Evolutionary conservation across 2,113 vertebrate genomes (phyloP).

Genomic region (Dinomys branickii): DNA sequence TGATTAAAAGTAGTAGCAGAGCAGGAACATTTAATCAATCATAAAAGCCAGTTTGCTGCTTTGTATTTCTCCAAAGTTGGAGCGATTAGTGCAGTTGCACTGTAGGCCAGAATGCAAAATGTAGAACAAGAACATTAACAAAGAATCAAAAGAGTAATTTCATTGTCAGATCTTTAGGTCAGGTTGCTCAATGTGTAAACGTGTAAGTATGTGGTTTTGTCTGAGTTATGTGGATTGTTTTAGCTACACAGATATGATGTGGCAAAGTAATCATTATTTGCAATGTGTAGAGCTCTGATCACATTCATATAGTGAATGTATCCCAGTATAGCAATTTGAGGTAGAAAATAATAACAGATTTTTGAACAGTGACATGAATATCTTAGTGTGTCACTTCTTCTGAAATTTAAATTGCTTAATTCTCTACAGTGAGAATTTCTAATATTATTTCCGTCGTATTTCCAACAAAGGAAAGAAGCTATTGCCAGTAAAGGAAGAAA

Average conservation of each 20-base stretch:
- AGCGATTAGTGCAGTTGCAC: slow-evolving; percentile 64
- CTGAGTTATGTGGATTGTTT: background rate
- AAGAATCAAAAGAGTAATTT: background rate
- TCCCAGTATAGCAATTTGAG: background rate
- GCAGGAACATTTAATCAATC: slow-evolving; percentile 78
- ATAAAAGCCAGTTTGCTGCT: slow-evolving; percentile 74
- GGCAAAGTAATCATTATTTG: background rate
- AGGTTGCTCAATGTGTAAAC: background rate
- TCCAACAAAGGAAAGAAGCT: background rate
- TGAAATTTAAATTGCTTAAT: background rate
- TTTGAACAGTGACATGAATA: slow-evolving; percentile 20
- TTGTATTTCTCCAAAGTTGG: slow-evolving; percentile 62
- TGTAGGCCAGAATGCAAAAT: slow-evolving; percentile 65
- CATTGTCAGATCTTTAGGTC: background rate
- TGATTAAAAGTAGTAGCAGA: slow-evolving; percentile 80
- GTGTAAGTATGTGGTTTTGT: background rate
- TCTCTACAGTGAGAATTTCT: background rate
- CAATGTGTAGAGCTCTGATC: background rate
- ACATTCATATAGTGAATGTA: accelerated
- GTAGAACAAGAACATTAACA: background rate
- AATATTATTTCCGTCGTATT: background rate
- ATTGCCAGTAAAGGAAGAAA: background rate
- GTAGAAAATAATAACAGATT: background rate
- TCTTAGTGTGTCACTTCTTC: background rate
- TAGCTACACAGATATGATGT: background rate